phyloP scores from a whole-genome alignment of 2,797 vertebrate species.

The Microctenopoma steveboyesi region DNA sequence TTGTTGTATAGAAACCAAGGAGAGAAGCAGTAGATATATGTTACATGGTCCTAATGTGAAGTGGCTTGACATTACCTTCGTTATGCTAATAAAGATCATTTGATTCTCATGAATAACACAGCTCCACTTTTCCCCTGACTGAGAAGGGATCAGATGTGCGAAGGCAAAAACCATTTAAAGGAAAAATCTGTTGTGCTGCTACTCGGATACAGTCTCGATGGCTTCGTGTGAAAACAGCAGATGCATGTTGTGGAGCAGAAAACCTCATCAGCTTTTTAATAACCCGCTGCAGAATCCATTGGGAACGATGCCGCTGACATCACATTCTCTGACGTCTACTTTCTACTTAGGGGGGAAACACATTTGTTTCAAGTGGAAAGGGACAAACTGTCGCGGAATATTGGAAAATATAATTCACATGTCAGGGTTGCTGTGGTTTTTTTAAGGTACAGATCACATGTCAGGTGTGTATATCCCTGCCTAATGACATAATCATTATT shows the following conservation, averaged over 20 bases:
- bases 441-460: background rate
- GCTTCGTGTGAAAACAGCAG: background rate
- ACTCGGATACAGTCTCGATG: background rate
- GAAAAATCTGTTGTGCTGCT: too few species aligned
- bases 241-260: background rate
- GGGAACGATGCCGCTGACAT: background rate
- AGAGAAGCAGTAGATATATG: background rate
- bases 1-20: background rate
- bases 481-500: slow-evolving; percentile 15
- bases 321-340: background rate
- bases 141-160: background rate
- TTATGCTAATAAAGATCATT: too few species aligned
- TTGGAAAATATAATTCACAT: slow-evolving; percentile 2
- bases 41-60: too few species aligned
- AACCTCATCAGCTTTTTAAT: background rate
- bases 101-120: too few species aligned
- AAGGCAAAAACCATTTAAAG: background rate
- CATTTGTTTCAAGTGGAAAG: background rate
- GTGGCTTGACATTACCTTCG: too few species aligned
- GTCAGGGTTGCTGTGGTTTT: slow-evolving; percentile 31
- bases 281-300: background rate
- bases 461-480: slow-evolving; percentile 24
- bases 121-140: background rate
- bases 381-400: background rate
- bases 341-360: background rate